phyloP scores from a whole-genome alignment of 92 coral and sea anemone genomes.

The Scolanthus callimorphus region DNA sequence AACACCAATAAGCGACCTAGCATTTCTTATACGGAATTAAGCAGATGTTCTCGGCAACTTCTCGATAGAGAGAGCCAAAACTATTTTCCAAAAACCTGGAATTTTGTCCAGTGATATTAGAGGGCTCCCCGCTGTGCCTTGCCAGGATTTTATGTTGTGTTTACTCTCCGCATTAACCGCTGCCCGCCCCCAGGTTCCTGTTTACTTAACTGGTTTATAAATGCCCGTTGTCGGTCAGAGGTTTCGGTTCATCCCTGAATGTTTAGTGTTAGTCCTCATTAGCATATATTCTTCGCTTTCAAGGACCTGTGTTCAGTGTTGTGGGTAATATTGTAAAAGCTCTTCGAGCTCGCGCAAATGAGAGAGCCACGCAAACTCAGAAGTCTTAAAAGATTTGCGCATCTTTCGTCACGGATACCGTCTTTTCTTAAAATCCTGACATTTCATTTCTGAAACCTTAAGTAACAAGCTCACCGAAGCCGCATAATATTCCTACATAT shows the following conservation, averaged over 20 bases:
- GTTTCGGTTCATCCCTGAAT: not conserved
- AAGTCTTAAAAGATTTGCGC: too few species aligned
- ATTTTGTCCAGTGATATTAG: not conserved
- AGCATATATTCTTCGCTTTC: not conserved
- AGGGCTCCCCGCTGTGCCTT: not conserved
- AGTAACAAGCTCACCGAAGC: too few species aligned
- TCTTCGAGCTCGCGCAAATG: too few species aligned
- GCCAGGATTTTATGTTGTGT: not conserved
- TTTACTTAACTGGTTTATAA: constrained; percentile 58
- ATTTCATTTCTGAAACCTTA: too few species aligned
- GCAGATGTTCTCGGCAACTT: constrained; percentile 26
- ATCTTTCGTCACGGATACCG: too few species aligned
- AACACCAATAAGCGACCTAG: constrained; percentile 37
- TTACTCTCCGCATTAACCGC: constrained; percentile 22
- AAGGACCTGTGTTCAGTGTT: too few species aligned
- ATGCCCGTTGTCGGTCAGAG: not conserved
- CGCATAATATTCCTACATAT: too few species aligned
- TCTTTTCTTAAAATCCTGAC: too few species aligned
- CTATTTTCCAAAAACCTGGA: not conserved
- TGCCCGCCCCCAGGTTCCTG: constrained; percentile 34
- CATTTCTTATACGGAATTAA: constrained; percentile 11
- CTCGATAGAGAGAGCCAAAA: not conserved
- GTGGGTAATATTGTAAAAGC: too few species aligned
- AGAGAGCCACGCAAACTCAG: too few species aligned
- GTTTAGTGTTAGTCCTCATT: constrained; percentile 2